Evolutionary conservation across 2,888 invertebrate species (phyloP), one percentile per base, ranked within the genome.

Genomic region (Oscheius sp.): DNA sequence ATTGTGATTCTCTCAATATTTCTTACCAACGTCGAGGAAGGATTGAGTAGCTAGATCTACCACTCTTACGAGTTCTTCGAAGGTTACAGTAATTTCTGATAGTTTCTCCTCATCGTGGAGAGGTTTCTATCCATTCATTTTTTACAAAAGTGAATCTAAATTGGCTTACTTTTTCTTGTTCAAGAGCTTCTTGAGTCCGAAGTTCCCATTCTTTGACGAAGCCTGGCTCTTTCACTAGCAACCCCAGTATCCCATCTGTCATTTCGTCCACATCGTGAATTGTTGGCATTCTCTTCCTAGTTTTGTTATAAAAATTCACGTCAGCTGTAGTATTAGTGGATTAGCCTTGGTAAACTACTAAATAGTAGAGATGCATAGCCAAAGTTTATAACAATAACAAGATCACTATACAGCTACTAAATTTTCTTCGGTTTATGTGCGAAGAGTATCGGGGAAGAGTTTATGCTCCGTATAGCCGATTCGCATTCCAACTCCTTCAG

Each of bases 401-500:
- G n/a, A 61, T 45, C n/a, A n/a, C 45, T 29, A 31, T 33, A 64
- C 50, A 46, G 20, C 29, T 31, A 50, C 33, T 48, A 64, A 3
- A 20, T 31, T 31, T 52, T 23, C 42, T 45, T n/a, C n/a, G n/a
- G n/a, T n/a, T n/a, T n/a, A n/a, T n/a, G n/a, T 17, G n/a, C 48
- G 61, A 65, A 82, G 73, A 15, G 79, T 76, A 15, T 74, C 66
- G 15, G 83, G 82, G 2, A 83, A 71, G 2, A 78, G 78, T 17
- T 71, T 75, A 46, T 79, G 61, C 57, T 83, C 83, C 53, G 64
- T 74, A 70, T 79, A 84, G 8, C 81, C 80, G 48, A 89, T 88
- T 90, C 95, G 95, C 87, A 98, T 90, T 3, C 94, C 93, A 75
- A 97, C 93, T 42, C 97, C 97, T 90, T 98, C 98, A 0, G 98